Evolutionary conservation across 2,113 vertebrate genomes (phyloP).

Genomic region (Amblyornis subalaris): DNA sequence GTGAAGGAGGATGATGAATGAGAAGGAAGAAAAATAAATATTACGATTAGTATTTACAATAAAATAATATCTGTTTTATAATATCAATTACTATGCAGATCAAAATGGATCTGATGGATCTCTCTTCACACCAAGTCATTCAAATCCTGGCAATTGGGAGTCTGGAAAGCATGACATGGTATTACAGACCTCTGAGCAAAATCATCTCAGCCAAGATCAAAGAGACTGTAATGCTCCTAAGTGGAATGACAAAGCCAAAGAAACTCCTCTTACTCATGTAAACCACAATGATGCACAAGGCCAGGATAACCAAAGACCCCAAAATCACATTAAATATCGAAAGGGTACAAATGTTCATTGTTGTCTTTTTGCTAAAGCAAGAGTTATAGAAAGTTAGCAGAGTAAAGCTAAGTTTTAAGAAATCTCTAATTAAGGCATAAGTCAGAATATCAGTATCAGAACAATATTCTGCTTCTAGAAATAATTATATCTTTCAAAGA

Average conservation of each 20-base stretch:
- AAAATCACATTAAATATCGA: background rate
- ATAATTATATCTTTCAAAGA: background rate
- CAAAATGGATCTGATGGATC: background rate
- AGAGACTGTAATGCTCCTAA: background rate
- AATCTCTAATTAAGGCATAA: background rate
- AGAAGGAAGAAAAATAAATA: background rate
- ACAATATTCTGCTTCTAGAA: background rate
- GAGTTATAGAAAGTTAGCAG: background rate
- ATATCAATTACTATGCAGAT: background rate
- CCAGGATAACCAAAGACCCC: background rate
- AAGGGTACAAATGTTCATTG: conserved; percentile 1
- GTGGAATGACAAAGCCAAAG: background rate
- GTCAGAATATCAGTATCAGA: background rate
- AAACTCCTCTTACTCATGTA: background rate
- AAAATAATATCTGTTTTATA: background rate
- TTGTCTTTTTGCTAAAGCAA: background rate
- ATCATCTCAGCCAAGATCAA: background rate
- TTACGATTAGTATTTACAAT: background rate
- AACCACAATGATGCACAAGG: background rate
- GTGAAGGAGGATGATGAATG: background rate
- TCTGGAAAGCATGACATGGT: background rate
- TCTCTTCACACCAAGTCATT: background rate
- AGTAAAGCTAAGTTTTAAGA: background rate
- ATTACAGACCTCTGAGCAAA: background rate
- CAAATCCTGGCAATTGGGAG: background rate